Conservation (phyloP, 2,113 vertebrate species). For the Alexandromys fortis region DNA sequence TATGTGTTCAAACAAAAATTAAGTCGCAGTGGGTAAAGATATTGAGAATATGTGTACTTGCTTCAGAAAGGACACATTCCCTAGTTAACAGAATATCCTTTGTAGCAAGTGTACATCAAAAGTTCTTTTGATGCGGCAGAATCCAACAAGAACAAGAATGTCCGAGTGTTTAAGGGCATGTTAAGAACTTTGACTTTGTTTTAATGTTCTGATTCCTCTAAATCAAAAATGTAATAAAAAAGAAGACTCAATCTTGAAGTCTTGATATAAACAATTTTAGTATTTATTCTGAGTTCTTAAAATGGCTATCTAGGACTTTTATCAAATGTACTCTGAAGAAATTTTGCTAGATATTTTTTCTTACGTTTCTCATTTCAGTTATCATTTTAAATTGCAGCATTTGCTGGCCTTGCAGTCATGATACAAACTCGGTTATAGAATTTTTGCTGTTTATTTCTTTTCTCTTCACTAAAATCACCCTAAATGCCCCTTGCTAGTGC, state of each 20-base stretch:
- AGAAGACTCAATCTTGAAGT: background rate
- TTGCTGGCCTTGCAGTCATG: background rate
- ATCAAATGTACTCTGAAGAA: background rate
- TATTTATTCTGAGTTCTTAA: slow-evolving; percentile 18
- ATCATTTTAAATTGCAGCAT: background rate
- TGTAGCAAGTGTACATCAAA: background rate
- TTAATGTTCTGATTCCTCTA: background rate
- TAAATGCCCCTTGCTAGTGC: background rate
- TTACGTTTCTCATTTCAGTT: background rate
- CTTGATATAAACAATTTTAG: background rate
- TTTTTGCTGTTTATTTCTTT: slow-evolving; percentile 8
- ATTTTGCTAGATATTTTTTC: background rate
- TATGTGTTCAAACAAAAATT: background rate
- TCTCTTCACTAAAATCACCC: background rate
- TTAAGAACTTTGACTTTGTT: background rate
- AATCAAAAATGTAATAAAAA: background rate
- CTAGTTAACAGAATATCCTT: background rate
- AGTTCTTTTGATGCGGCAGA: background rate
- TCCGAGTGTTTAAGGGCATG: background rate
- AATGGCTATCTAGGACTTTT: background rate
- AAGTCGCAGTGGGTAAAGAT: background rate
- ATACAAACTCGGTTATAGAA: accelerated
- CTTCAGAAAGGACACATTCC: background rate
- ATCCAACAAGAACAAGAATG: accelerated
- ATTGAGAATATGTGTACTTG: background rate